Conservation (phyloP, 2,888 invertebrate species). For the Drosophila incognita region DNA sequence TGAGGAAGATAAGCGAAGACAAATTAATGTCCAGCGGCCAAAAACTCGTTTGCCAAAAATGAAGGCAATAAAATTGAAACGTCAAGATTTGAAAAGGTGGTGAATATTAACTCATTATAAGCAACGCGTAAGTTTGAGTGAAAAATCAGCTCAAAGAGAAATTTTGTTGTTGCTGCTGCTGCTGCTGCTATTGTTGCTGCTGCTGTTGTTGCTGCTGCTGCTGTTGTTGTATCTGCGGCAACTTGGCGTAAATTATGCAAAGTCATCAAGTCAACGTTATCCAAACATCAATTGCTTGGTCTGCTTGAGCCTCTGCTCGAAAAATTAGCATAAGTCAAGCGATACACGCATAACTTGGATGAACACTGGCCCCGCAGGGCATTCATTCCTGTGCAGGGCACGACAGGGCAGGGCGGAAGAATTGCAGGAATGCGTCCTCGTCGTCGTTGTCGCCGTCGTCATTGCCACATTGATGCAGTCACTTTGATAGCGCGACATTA, state of each 20-base stretch:
- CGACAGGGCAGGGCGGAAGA: slow-evolving; percentile 29
- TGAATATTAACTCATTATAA: slow-evolving; percentile 78
- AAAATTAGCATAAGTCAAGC: slow-evolving; percentile 78
- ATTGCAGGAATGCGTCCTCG: slow-evolving; percentile 57
- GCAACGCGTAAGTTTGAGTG: slow-evolving; percentile 67
- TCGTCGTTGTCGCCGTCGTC: slow-evolving; percentile 51
- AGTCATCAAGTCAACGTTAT: slow-evolving; percentile 81
- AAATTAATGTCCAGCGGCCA: slow-evolving; percentile 45
- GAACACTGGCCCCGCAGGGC: slow-evolving; percentile 59
- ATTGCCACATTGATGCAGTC: slow-evolving; percentile 81
- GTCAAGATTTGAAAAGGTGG: slow-evolving; percentile 62
- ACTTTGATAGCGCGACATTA: slow-evolving; percentile 84
- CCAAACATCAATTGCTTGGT: slow-evolving; percentile 74
- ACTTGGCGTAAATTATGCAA: slow-evolving; percentile 75
- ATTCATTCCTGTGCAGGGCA: slow-evolving; percentile 31
- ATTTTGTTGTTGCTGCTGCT: slow-evolving; percentile 16
- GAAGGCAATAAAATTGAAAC: slow-evolving; percentile 67
- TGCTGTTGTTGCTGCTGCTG: slow-evolving; percentile 26
- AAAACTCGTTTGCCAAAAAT: slow-evolving; percentile 56
- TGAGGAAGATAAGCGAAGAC: slow-evolving; percentile 15
- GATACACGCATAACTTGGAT: slow-evolving; percentile 54
- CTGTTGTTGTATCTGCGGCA: slow-evolving; percentile 30
- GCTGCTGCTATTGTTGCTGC: slow-evolving; percentile 14
- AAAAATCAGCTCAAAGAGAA: slow-evolving; percentile 70
- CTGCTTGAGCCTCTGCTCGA: slow-evolving; percentile 53